Base-by-base conservation (phyloP, 2,797 vertebrate genomes). In the Platalea minor region DNA sequence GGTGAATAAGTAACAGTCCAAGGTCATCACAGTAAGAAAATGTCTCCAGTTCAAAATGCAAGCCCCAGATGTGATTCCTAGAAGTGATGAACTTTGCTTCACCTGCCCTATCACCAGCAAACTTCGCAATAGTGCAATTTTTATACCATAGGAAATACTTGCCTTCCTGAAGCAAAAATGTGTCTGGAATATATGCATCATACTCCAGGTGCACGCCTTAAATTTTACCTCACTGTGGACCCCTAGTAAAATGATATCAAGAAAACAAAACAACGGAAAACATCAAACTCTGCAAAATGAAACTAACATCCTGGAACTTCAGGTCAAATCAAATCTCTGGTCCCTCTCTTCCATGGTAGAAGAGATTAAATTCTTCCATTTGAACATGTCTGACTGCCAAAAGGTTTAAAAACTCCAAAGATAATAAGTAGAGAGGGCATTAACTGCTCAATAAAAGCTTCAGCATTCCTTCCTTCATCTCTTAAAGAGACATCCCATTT, bases 361-460 rank as follows among this genome's bases (percentile, higher is more conserved):
- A 67, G 35, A 60, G 17, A 88, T 60, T 67, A 92, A 94, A 84
- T 82, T n/a, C 35, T 95, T 72, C 33, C 50, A 75, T 79, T 91
- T 89, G 33, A 79, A 73, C 50, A 68, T 41, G 13, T 54, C 69
- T 84, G 57, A 77, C 56, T 92, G 67, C 41, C 59, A 86, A 33
- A 80, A 84, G 23, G 37, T 72, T 89, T 88, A 51, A 84, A 93
- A 95, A 72, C 41, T 89, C 48, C 33, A 24, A 89, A 85, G 64
- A 57, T 81, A 78, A 26, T 91, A 91, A 86, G 46, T 50, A 77
- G 46, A 82, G 68, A 78, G 73, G 25, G 48, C 79, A 93, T 90
- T 95, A 86, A 76, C 70, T 82, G 82, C 82, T 86, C 85, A 77
- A 79, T 67, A 95, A 95, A 93, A 88, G 17, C 78, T 89, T 91